Conservation (phyloP, 1,140 invertebrate genomes). For the Mercenaria mercenaria region DNA sequence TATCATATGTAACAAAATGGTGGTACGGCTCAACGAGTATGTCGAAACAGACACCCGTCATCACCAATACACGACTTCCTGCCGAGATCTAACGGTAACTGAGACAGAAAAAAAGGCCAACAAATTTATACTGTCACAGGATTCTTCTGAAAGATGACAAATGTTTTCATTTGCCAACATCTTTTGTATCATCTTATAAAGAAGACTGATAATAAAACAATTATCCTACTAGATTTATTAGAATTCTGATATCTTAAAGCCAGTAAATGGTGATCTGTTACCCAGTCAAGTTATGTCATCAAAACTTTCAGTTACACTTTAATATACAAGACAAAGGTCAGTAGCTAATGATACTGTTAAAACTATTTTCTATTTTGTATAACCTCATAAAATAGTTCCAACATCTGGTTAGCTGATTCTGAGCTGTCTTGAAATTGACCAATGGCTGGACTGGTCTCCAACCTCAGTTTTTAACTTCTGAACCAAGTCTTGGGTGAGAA, state of each 20-base stretch:
- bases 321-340: too few relatives aligned
- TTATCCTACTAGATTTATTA: not conserved
- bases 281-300: too few relatives aligned
- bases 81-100: slow-evolving; percentile 35
- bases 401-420: too few relatives aligned
- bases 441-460: too few relatives aligned
- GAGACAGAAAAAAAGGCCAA: slow-evolving; percentile 11
- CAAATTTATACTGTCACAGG: slow-evolving; percentile 40
- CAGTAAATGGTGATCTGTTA: not conserved
- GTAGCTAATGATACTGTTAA: too few relatives aligned
- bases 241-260: not conserved
- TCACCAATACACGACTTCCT: slow-evolving; percentile 45
- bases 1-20: slow-evolving; percentile 56
- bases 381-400: too few relatives aligned
- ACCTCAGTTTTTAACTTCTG: too few relatives aligned
- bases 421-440: too few relatives aligned
- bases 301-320: too few relatives aligned
- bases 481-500: too few relatives aligned
- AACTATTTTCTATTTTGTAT: too few relatives aligned
- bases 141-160: not conserved
- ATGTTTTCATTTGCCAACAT: not conserved
- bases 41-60: slow-evolving; percentile 29
- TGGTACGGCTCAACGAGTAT: slow-evolving; percentile 3
- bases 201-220: not conserved
- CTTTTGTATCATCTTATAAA: not conserved